A percentile compares a stretch with the other conserved stretches of the same genome.
phyloP scores from a whole-genome alignment of 2,888 invertebrate genomes.

The Embidobia sp. region DNA sequence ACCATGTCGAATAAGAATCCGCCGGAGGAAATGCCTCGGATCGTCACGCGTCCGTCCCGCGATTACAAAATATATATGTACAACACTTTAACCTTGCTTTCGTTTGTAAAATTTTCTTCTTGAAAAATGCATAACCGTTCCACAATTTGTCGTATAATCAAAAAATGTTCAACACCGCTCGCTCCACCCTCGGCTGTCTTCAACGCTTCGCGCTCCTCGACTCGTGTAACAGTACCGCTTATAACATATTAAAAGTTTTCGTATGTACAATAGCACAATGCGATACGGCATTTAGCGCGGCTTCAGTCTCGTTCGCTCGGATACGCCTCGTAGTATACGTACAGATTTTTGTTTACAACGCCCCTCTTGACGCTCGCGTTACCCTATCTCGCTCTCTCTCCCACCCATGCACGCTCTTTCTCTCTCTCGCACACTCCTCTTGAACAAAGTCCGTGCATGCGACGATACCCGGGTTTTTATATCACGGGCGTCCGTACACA shows the following conservation, averaged over 20 bases:
- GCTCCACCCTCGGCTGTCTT: too few relatives aligned
- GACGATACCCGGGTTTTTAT: conserved; percentile 53
- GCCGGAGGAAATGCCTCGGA: conserved; percentile 39
- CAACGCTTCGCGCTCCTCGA: conserved; percentile 33
- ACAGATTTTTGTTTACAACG: conserved; percentile 52
- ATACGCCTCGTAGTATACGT: conserved; percentile 62
- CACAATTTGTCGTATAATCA: conserved; percentile 44
- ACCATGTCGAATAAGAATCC: conserved; percentile 36
- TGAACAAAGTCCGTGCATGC: conserved; percentile 24
- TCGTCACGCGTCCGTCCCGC: conserved; percentile 2
- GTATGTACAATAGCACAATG: conserved; percentile 74
- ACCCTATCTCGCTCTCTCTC: too few relatives aligned
- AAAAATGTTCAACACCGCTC: conserved; percentile 48
- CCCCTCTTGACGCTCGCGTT: conserved; percentile 45
- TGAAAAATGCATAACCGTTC: conserved; percentile 62
- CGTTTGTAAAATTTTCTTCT: conserved; percentile 34
- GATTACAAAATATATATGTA: conserved; percentile 54
- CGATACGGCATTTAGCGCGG: conserved; percentile 72
- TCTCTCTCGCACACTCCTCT: background rate
- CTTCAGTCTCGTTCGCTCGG: conserved; percentile 68
- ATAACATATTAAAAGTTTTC: conserved; percentile 66
- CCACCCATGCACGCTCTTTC: background rate
- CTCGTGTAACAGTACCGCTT: conserved; percentile 62
- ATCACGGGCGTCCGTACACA: conserved; percentile 67
- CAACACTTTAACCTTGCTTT: conserved; percentile 6